Conservation (phyloP, 2,888 invertebrate genomes). For the Ophion obscuratus region DNA sequence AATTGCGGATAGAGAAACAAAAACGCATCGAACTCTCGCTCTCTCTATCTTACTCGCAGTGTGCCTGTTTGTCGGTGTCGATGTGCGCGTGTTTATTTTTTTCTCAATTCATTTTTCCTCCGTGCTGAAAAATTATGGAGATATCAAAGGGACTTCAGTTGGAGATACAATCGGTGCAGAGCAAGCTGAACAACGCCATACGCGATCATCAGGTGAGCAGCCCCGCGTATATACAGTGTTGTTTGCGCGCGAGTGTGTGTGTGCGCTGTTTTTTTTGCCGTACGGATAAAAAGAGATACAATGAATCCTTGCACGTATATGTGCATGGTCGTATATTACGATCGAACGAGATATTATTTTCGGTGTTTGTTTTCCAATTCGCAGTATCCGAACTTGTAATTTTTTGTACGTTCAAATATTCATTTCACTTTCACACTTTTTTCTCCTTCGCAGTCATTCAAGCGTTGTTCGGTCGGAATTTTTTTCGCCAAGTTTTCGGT, state of each 20-base stretch:
- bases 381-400: conserved; percentile 1
- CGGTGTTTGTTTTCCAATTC: not conserved
- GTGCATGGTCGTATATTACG: not conserved
- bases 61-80: conserved; percentile 27
- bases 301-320: not conserved
- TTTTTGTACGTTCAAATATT: conserved; percentile 25
- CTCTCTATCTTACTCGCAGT: not conserved
- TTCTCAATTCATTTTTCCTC: conserved; percentile 25
- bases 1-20: not conserved
- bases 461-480: not conserved
- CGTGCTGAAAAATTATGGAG: conserved; percentile 84
- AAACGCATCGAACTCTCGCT: conserved; percentile 25
- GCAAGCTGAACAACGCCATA: conserved; percentile 87
- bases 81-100: conserved; percentile 31
- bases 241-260: conserved; percentile 46
- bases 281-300: conserved; percentile 8
- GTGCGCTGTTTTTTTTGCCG: conserved; percentile 46
- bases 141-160: conserved; percentile 87
- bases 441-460: not conserved
- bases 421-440: not conserved
- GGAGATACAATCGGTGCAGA: conserved; percentile 87
- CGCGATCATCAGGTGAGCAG: conserved; percentile 87
- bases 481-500: not conserved
- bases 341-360: not conserved
- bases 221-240: conserved; percentile 47